phyloP scores from a whole-genome alignment of 2,797 vertebrate species.

The Saxicola maurus region DNA sequence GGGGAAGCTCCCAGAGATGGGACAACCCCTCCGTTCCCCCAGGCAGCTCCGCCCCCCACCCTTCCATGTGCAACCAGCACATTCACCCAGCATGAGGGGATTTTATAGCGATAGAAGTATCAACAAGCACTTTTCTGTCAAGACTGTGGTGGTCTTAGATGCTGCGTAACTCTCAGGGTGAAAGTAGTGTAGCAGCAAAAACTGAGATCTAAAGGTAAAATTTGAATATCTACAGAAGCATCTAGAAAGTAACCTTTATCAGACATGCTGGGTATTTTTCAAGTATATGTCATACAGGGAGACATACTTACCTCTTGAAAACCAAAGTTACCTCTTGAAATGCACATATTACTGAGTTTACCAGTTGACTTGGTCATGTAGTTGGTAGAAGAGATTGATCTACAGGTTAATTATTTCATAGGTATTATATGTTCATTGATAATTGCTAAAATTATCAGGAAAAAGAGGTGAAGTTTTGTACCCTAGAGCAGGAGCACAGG shows the following conservation, averaged over 20 bases:
- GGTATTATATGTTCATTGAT: background rate
- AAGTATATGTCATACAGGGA: background rate
- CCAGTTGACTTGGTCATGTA: background rate
- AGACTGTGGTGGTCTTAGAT: background rate
- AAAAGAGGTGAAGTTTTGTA: background rate
- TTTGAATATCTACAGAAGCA: accelerated
- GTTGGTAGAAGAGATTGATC: background rate
- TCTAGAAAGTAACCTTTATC: background rate
- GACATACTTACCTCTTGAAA: background rate
- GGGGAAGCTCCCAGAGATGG: too few relatives aligned
- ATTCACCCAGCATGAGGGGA: background rate
- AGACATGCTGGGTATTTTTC: background rate
- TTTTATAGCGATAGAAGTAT: background rate
- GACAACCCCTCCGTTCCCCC: too few relatives aligned
- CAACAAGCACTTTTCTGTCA: slow-evolving; percentile 3
- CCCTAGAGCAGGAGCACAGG: background rate
- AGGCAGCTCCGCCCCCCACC: too few relatives aligned
- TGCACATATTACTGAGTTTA: background rate
- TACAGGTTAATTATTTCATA: background rate
- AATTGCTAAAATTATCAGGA: background rate
- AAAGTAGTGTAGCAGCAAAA: background rate
- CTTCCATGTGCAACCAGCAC: too few relatives aligned
- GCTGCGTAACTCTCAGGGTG: background rate
- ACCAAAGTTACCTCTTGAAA: too few relatives aligned
- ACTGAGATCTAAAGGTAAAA: background rate